Evolutionary conservation across 1,140 invertebrate genomes (phyloP).

Genomic region (Pararge aegeria): DNA sequence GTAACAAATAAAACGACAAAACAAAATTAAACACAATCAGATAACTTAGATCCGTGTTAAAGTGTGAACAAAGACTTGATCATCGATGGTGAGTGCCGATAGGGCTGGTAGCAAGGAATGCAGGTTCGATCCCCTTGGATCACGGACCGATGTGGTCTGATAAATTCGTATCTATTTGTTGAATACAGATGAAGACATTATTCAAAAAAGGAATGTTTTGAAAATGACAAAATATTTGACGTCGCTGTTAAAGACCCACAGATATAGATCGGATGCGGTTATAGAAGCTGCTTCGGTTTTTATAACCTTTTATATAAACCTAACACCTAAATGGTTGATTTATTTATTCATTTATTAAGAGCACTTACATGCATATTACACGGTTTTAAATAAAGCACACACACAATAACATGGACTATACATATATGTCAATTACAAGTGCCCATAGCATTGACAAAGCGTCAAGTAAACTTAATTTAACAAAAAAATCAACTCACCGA

Average conservation of each 20-base stretch:
- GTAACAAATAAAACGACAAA: conserved; percentile 12
- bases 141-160: conserved; percentile 3
- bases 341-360: too few species aligned
- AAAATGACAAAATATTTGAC: conserved; percentile 9
- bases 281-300: background rate
- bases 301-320: background rate
- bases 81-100: conserved; percentile 18
- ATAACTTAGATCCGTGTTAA: conserved; percentile 44
- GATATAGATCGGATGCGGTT: background rate
- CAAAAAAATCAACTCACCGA: too few species aligned
- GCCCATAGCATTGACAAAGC: too few species aligned
- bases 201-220: conserved; percentile 5
- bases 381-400: too few species aligned
- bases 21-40: conserved; percentile 25
- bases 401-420: too few species aligned
- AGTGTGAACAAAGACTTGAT: conserved; percentile 36
- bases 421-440: too few species aligned
- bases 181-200: conserved; percentile 6
- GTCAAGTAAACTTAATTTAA: too few species aligned
- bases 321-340: too few species aligned
- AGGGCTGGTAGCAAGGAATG: conserved; percentile 33
- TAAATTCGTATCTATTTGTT: conserved; percentile 12
- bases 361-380: too few species aligned
- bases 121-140: conserved; percentile 25
- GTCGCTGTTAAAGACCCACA: background rate